Base-by-base conservation (phyloP, 2,797 vertebrate species). In the Phylloscopus collybita region DNA sequence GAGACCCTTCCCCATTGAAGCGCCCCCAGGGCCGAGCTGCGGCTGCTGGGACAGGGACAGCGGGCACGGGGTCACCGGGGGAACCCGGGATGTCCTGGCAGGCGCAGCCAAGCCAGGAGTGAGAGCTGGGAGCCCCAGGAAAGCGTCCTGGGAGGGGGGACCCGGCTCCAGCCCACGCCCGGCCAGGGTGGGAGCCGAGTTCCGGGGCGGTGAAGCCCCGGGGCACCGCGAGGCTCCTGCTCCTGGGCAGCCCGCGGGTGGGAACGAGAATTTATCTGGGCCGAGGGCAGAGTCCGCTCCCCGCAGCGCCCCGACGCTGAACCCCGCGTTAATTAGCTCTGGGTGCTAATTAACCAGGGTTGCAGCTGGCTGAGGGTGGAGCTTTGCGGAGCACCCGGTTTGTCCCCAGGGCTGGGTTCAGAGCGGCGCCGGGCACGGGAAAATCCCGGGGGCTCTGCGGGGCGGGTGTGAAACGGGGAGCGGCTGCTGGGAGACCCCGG, bases 111-210 rank as follows among this genome's bases (percentile, higher is more conserved):
- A 56, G 29, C 15, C 40, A 40, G 62, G 72, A 67, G 42, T 0
- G 7, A 51, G 69, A 80, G 38, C 34, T 18, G 56, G 23, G 14
- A 42, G 0, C 4, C 6, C 4, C 1, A 0, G n/a, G 36, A 32
- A 81, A 10, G 3, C 0, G 0, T 3, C 50, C 45, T 1, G 20
- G 64, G 40, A 36, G 38, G 66, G 66, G 17, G 56, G 9, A 18
- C 2, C 17, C 0, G 6, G 13, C 20, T 10, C 60, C 15, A 2
- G 0, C 5, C 38, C 16, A 0, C 0, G 1, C 20, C 29, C 49
- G 27, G 3, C 8, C 4, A 0, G 69, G 2, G 53, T 0, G 3
- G 65, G 34, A 49, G 20, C 10, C 2, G 5, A 40, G n/a, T 7
- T 26, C 15, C 9, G 0, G 11, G 57, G 13, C 2, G 7, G 6